Evolutionary conservation across 2,113 vertebrate genomes (phyloP), one percentile per base, ranked within the genome.

Genomic region (Empidonax traillii): DNA sequence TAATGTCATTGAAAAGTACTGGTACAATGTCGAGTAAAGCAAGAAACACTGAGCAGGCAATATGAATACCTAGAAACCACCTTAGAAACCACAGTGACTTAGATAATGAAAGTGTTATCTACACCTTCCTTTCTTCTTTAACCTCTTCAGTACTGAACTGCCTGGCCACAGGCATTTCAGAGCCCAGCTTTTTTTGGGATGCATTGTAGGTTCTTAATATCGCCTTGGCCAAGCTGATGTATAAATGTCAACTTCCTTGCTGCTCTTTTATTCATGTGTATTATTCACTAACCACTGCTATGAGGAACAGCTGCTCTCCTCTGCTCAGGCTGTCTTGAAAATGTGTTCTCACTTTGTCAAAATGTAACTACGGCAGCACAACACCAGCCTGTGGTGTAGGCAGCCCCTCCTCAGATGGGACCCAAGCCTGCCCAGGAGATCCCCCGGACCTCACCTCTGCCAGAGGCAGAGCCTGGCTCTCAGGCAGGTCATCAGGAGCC

Each of bases 361-460:
- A 71, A 37, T 41, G 14, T 41, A 84, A 69, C 22, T 49, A 28
- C 69, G 25, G 17, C n/a, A 87, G 49, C 87, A 71, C 7, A 30
- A 4, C 9, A 0, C 33, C 33, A 39, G 63, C 7, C 20, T 2
- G 0, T 4, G 22, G 84, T 39, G 43, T 28, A 39, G 35, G 52
- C 37, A 39, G 37, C 27, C 8, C 2, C 43, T 73, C 46, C 56
- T 75, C 11, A 2, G 35, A 68, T 11, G 0, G 0, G 55, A 85
- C 14, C 23, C 46, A 31, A 1, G 0, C 0, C 0, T 44, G 30
- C 52, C 11, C 71, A 63, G 28, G 62, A 53, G 27, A 65, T 21
- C 35, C 35, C 16, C 44, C 2, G 21, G 33, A 65, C 10, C 18
- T 56, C 7, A 23, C 21, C 46, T 43, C 59, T 44, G 44, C 52